phyloP scores from a whole-genome alignment of 1,140 invertebrate species.

The Drosophila pallidifrons region DNA sequence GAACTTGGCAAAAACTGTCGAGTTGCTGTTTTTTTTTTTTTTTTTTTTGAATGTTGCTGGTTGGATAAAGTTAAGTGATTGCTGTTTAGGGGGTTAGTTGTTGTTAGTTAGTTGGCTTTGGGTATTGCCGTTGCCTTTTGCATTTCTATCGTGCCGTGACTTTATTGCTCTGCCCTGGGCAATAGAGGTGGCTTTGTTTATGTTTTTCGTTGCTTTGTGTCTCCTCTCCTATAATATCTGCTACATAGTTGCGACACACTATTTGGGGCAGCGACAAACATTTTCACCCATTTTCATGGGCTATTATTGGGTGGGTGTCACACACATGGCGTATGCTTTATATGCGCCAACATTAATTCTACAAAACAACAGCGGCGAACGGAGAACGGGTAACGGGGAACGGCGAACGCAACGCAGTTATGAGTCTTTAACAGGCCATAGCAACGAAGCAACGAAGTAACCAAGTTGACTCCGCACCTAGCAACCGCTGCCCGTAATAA shows the following conservation, averaged over 20 bases:
- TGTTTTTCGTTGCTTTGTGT: neutral
- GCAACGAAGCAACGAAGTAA: slow-evolving; percentile 52
- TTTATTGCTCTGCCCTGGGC: neutral
- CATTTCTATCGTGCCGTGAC: neutral
- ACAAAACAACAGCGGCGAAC: slow-evolving; percentile 18
- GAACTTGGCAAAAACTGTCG: slow-evolving; percentile 29
- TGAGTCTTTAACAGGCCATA: slow-evolving; percentile 62
- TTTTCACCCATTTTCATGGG: slow-evolving; percentile 19
- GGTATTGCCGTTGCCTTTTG: slow-evolving; percentile 4
- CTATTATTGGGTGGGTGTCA: slow-evolving; percentile 27
- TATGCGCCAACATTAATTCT: slow-evolving; percentile 35
- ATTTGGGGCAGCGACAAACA: slow-evolving; percentile 22
- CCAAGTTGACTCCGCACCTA: slow-evolving; percentile 31
- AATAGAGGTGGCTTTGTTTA: slow-evolving; percentile 29
- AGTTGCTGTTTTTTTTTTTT: slow-evolving; percentile 19
- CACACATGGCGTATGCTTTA: slow-evolving; percentile 59
- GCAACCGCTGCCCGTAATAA: slow-evolving; percentile 64
- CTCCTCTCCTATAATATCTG: neutral
- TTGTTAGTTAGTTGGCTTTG: slow-evolving; percentile 37
- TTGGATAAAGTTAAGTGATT: slow-evolving; percentile 48
- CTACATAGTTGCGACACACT: neutral
- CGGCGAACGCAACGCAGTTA: slow-evolving; percentile 41
- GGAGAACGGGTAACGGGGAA: too few species aligned
- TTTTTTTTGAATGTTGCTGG: slow-evolving; percentile 20
- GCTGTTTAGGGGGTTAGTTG: slow-evolving; percentile 37